Evolutionary conservation across 2,888 invertebrate genomes (phyloP).

Genomic region (Pseudococcus jackbeardsleyi): DNA sequence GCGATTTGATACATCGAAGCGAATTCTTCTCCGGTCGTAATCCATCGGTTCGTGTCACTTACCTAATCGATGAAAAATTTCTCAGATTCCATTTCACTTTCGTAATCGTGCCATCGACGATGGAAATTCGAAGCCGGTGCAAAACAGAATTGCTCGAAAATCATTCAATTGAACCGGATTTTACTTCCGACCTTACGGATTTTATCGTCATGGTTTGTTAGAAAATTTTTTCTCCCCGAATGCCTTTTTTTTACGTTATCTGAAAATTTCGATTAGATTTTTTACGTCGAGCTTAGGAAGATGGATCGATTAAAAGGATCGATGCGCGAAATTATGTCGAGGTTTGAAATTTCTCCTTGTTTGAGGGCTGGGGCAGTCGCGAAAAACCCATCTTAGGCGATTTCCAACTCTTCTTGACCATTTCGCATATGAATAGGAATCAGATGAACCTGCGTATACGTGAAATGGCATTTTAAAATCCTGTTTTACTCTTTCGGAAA

Average conservation of each 20-base stretch:
- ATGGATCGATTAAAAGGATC: too few relatives aligned
- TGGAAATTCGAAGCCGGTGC: not conserved
- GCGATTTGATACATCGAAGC: not conserved
- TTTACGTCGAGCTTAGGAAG: too few relatives aligned
- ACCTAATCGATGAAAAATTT: slow-evolving; percentile 27
- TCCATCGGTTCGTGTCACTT: not conserved
- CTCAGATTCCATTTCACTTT: slow-evolving; percentile 33
- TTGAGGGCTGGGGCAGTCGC: too few relatives aligned
- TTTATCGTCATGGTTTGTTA: slow-evolving; percentile 6
- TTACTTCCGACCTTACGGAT: slow-evolving; percentile 28
- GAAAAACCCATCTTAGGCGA: not conserved
- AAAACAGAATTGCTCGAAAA: not conserved
- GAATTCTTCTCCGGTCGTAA: slow-evolving; percentile 10
- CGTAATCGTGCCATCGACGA: slow-evolving; percentile 19
- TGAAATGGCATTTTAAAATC: slow-evolving; percentile 46
- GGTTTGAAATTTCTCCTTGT: too few relatives aligned
- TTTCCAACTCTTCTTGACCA: not conserved
- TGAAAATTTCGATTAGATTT: not conserved
- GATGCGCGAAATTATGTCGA: too few relatives aligned
- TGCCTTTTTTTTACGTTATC: not conserved
- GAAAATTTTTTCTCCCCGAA: not conserved
- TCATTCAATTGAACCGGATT: slow-evolving; percentile 36
- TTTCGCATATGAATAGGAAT: not conserved
- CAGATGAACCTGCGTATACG: slow-evolving; percentile 29
- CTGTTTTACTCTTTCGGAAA: slow-evolving; percentile 49